Percentiles rank a stretch among this genome's conserved stretches.
phyloP scores from a whole-genome alignment of 2,888 invertebrate genomes.

The Latheticus oryzae region DNA sequence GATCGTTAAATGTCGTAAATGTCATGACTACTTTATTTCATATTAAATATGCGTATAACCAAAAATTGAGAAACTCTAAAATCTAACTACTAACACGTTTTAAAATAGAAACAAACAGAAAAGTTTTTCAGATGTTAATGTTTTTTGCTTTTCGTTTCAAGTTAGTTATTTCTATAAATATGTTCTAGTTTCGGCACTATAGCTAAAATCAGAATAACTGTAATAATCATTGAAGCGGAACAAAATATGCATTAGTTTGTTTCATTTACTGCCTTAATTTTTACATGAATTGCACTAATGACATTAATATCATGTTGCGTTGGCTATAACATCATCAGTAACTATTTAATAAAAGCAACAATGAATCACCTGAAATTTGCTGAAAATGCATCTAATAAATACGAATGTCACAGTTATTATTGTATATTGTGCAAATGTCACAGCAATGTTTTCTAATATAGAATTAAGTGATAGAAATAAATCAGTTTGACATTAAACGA shows the following conservation, averaged over 20 bases:
- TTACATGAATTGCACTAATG: conserved; percentile 5
- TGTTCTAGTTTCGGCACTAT: too few relatives aligned
- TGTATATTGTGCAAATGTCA: conserved; percentile 7
- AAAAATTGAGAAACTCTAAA: too few relatives aligned
- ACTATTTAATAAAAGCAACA: conserved; percentile 31
- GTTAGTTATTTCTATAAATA: too few relatives aligned
- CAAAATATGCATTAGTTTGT: conserved; percentile 4
- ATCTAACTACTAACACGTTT: too few relatives aligned
- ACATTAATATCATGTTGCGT: conserved; percentile 18
- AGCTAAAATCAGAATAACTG: too few relatives aligned
- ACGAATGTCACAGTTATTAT: conserved; percentile 16
- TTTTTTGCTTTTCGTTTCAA: too few relatives aligned
- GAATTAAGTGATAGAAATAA: too few relatives aligned
- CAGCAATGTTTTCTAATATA: conserved; percentile 9
- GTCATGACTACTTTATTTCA: too few relatives aligned
- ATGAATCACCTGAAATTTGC: conserved; percentile 11
- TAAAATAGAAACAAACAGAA: too few relatives aligned
- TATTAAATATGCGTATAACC: too few relatives aligned
- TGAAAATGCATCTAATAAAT: conserved; percentile 18
- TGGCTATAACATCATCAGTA: conserved; percentile 16
- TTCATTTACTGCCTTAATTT: conserved; percentile 11
- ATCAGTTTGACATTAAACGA: too few relatives aligned
- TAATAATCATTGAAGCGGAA: conserved; percentile 1
- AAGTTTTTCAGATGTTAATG: too few relatives aligned
- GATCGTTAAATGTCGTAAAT: neutral